phyloP scores from a whole-genome alignment of 2,888 invertebrate species.

The Drosophila infuscata region DNA sequence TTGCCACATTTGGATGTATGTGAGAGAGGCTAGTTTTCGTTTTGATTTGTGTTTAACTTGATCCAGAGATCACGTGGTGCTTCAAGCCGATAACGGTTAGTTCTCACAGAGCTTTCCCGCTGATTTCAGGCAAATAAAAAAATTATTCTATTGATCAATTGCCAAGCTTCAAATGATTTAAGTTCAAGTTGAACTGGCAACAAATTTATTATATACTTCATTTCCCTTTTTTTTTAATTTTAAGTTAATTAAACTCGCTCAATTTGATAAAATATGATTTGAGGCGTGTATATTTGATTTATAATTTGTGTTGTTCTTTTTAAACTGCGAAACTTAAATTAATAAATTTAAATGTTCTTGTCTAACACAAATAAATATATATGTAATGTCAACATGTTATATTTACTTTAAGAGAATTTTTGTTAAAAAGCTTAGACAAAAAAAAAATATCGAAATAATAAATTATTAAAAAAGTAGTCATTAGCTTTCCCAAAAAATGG shows the following conservation, averaged over 20 bases:
- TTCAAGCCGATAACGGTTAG: constrained; percentile 40
- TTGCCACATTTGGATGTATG: constrained; percentile 29
- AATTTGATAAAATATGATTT: too few species aligned
- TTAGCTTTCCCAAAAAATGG: not conserved
- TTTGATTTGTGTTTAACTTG: constrained; percentile 52
- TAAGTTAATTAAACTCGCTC: not conserved
- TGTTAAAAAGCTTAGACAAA: not conserved
- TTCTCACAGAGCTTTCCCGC: constrained; percentile 49
- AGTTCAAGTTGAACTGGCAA: not conserved
- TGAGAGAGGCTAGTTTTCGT: constrained; percentile 28
- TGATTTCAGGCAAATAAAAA: constrained; percentile 32
- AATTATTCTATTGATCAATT: constrained; percentile 11
- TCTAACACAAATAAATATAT: not conserved
- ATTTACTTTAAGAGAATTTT: not conserved
- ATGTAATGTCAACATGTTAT: not conserved
- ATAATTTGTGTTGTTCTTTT: too few species aligned
- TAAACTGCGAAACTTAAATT: not conserved
- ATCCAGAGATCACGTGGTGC: constrained; percentile 49
- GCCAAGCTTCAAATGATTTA: constrained; percentile 1
- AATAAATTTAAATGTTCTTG: not conserved
- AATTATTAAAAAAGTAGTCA: not conserved
- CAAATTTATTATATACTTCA: not conserved
- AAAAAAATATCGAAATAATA: constrained; percentile 1
- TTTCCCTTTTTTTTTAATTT: not conserved
- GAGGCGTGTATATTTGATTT: too few species aligned